Evolutionary conservation across 2,888 invertebrate genomes (phyloP).

Genomic region (Hydrotaea diabolus): DNA sequence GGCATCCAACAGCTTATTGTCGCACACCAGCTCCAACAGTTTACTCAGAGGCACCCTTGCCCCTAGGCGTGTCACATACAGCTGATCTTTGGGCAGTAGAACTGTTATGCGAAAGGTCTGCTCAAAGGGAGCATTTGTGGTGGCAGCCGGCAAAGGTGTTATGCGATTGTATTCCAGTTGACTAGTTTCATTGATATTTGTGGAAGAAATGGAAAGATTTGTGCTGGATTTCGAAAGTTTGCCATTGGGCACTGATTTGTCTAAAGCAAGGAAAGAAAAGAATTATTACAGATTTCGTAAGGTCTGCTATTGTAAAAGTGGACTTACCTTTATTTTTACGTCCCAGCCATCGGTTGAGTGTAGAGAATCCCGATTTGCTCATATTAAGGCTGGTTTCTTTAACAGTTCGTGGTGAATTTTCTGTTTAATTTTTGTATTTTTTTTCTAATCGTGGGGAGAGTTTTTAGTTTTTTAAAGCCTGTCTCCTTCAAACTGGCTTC

Average conservation of each 20-base stretch:
- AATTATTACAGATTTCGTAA: background rate
- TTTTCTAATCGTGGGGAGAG: background rate
- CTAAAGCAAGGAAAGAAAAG: conserved; percentile 58
- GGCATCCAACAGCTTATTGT: conserved; percentile 88
- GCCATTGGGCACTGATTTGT: conserved; percentile 75
- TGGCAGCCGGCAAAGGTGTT: conserved; percentile 78
- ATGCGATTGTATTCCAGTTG: conserved; percentile 81
- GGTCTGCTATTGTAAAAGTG: background rate
- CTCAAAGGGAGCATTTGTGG: conserved; percentile 81
- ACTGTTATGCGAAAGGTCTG: conserved; percentile 83
- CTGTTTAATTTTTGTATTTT: background rate
- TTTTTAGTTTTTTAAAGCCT: background rate
- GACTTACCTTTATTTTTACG: conserved; percentile 80
- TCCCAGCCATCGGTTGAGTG: conserved; percentile 81
- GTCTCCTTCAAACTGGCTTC: conserved; percentile 21
- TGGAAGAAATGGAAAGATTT: conserved; percentile 76
- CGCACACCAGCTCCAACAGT: conserved; percentile 87
- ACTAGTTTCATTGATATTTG: conserved; percentile 80
- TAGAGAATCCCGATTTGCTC: conserved; percentile 80
- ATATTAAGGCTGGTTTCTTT: conserved; percentile 63
- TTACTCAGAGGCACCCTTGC: conserved; percentile 86
- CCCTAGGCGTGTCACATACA: conserved; percentile 88
- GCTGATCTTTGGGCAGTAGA: conserved; percentile 89
- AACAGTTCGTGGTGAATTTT: background rate
- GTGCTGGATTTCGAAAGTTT: conserved; percentile 78